These are phyloP conservation scores for Athene noctua DNA, from an alignment of 2,113 vertebrate genomes.

Conservation along the genomic window DNA sequence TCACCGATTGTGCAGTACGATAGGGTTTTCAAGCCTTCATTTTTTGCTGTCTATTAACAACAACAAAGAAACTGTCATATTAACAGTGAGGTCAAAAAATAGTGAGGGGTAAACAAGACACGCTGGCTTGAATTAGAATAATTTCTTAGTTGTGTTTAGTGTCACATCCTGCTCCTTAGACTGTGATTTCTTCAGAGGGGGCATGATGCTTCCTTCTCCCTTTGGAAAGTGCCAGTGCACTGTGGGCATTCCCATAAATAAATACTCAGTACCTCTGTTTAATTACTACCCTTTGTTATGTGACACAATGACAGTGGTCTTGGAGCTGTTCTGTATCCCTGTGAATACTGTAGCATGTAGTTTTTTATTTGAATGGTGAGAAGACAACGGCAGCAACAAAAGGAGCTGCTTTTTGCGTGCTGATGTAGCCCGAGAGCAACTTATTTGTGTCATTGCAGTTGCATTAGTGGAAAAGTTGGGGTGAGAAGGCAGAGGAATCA, in stretches of 20 bases:
- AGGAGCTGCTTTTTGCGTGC: background rate
- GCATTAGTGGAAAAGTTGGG: background rate
- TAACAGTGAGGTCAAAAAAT: slow-evolving; percentile 64
- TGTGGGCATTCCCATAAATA: slow-evolving; percentile 31
- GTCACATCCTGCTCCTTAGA: background rate
- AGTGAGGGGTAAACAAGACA: slow-evolving; percentile 36
- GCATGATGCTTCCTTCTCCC: background rate
- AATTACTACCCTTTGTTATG: background rate
- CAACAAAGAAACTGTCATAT: slow-evolving; percentile 45
- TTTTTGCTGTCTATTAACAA: slow-evolving; percentile 35
- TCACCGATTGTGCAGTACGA: slow-evolving; percentile 38
- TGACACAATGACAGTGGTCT: background rate
- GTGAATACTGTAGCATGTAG: background rate
- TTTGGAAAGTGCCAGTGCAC: background rate
- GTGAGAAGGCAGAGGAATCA: background rate
- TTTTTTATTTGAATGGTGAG: background rate
- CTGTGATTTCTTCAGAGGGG: background rate
- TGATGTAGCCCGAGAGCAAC: background rate
- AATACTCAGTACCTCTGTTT: background rate
- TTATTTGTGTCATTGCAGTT: background rate
- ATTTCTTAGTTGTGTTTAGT: background rate
- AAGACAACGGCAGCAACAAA: background rate
- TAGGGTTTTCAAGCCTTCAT: slow-evolving; percentile 63
- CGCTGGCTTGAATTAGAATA: background rate
- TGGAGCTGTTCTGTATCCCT: background rate